Evolutionary conservation across 53 echinoderm and acorn worm species (phyloP), one percentile per base, ranked within the genome.

Genomic region (Echinarachnius parma): DNA sequence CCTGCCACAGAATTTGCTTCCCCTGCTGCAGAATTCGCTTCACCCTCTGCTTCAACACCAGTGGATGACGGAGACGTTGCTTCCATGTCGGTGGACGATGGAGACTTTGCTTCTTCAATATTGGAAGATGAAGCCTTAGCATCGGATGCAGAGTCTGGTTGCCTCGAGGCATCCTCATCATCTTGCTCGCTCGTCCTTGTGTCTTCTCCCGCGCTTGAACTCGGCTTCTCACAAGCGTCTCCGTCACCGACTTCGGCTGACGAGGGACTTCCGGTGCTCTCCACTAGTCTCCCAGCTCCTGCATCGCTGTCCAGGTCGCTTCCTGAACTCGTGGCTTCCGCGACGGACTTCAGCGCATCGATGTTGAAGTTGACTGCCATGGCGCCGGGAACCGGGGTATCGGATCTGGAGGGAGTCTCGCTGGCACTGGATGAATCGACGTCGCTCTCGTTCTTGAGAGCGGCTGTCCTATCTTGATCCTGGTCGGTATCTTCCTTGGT

Each of bases 361-460:
- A 69, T 53, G 21, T 30, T 21, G 3, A 16, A 30, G 31, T 34
- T 69, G 21, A 32, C 21, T 32, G 70, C 70, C 53, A 69, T 69
- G 45, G 31, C 64, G 25, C 45, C 57, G 0, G 77, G 66, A 31
- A 82, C 62, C 4, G 87, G 89, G 2, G 89, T 85, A 3, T 70
- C 84, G 20, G 80, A 77, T 22, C 84, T 58, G 5, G 83, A 88
- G 3, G 84, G 84, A 2, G 84, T 84, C 53, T 89, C 89, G 28
- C 86, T 89, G 37, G 89, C 89, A 75, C 89, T 89, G 21, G 89
- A 89, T n/a, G 86, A 78, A 8, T 89, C 89, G 2, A 80, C 85
- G 34, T 89, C 85, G 11, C 63, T 78, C 32, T 81, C 81, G 25
- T 50, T 34, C 35, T 50, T 53, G 52, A 35, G 23, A 13, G 13